Conservation (phyloP, 2,888 invertebrate genomes). For the Lithosia quadra region DNA sequence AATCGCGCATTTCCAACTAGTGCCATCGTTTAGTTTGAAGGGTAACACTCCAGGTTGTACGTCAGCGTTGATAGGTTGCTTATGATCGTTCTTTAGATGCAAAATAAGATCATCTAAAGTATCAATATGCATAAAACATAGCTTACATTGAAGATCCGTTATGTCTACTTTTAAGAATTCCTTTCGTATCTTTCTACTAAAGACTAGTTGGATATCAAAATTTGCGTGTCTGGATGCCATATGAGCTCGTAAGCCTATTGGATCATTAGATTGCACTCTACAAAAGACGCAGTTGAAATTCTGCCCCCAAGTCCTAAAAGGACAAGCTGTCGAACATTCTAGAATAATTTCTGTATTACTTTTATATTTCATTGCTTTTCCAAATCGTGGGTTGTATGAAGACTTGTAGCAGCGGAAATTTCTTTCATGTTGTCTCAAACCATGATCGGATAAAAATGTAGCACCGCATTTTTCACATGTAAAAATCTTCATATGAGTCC, state of each 20-base stretch:
- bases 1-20: slow-evolving; percentile 79
- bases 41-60: slow-evolving; percentile 81
- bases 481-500: slow-evolving; percentile 78
- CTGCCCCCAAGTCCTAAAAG: slow-evolving; percentile 82
- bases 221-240: slow-evolving; percentile 79
- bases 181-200: slow-evolving; percentile 77
- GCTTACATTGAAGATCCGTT: slow-evolving; percentile 79
- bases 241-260: slow-evolving; percentile 76
- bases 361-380: slow-evolving; percentile 77
- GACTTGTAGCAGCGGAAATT: slow-evolving; percentile 80
- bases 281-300: slow-evolving; percentile 82
- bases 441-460: slow-evolving; percentile 78
- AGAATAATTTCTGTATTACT: slow-evolving; percentile 81
- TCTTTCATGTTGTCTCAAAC: slow-evolving; percentile 76
- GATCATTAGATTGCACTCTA: slow-evolving; percentile 79
- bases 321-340: slow-evolving; percentile 80
- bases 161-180: slow-evolving; percentile 81
- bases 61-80: slow-evolving; percentile 78
- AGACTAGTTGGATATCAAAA: slow-evolving; percentile 76
- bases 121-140: slow-evolving; percentile 77
- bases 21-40: slow-evolving; percentile 77
- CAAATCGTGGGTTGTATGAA: slow-evolving; percentile 78
- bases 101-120: slow-evolving; percentile 72
- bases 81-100: slow-evolving; percentile 80
- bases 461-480: slow-evolving; percentile 81